Evolutionary conservation across 2,113 vertebrate genomes (phyloP).

Genomic region (Mungos mungo): DNA sequence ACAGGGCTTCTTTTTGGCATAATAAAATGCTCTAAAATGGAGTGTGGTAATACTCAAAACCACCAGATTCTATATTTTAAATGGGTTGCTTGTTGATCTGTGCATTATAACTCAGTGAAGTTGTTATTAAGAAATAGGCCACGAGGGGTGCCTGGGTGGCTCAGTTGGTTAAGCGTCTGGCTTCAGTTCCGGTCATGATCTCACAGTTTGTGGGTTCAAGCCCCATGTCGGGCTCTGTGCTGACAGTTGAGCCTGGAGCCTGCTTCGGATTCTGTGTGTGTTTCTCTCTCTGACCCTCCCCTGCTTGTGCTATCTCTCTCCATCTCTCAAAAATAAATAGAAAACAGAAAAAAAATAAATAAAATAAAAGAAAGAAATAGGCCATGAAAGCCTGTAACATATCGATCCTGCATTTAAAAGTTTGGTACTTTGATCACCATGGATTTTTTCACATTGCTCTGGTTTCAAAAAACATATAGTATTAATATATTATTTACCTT

Average conservation of each 20-base stretch:
- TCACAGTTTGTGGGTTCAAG: no score
- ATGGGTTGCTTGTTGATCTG: not conserved
- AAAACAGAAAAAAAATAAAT: no score
- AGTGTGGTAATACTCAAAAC: not conserved
- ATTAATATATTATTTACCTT: not conserved
- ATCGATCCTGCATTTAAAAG: not conserved
- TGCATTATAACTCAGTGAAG: not conserved
- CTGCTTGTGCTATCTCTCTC: no score
- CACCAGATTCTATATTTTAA: not conserved
- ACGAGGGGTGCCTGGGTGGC: not conserved
- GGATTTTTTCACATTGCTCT: not conserved
- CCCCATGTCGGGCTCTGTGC: no score
- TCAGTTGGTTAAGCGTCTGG: no score
- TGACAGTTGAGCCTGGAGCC: no score
- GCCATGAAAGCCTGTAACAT: not conserved
- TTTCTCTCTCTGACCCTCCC: no score
- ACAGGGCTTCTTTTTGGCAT: not conserved
- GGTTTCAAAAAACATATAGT: not conserved
- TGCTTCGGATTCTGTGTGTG: no score
- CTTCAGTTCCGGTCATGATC: no score
- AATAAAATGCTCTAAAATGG: not conserved
- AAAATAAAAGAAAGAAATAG: not conserved
- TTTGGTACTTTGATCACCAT: not conserved
- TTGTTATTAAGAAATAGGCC: not conserved
- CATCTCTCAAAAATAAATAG: no score